Conservation (phyloP, 2,888 invertebrate genomes). For the Nysson spinosus region DNA sequence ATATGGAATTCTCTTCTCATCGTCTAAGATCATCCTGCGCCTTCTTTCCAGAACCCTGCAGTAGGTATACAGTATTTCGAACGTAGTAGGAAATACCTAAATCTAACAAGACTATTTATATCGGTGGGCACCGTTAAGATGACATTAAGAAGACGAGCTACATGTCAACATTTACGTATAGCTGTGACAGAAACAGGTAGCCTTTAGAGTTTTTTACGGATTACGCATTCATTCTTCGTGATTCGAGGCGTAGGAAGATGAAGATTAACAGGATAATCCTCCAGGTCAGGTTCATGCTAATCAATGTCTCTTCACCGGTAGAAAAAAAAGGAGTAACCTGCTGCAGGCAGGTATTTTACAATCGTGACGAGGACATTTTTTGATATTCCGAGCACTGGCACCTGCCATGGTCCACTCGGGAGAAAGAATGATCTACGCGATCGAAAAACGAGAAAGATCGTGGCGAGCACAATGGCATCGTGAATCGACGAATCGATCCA, state of each 20-base stretch:
- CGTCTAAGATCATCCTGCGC: too few species aligned
- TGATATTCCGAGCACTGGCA: constrained; percentile 36
- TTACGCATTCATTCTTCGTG: constrained; percentile 15
- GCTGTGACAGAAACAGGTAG: constrained; percentile 31
- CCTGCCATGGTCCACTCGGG: constrained; percentile 36
- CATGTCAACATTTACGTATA: constrained; percentile 47
- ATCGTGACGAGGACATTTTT: constrained; percentile 45
- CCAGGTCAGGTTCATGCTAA: constrained; percentile 33
- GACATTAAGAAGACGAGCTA: constrained; percentile 31
- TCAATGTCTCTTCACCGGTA: constrained; percentile 36
- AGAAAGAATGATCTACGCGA: constrained; percentile 27
- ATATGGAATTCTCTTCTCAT: too few species aligned
- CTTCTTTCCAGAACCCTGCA: too few species aligned
- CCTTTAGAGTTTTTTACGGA: constrained; percentile 8
- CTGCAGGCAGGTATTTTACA: constrained; percentile 20
- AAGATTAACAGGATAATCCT: constrained; percentile 29
- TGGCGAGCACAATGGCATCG: constrained; percentile 42
- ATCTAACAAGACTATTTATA: too few species aligned
- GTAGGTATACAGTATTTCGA: too few species aligned
- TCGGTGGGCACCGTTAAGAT: constrained; percentile 22
- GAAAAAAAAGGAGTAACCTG: constrained; percentile 11
- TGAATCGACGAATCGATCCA: constrained; percentile 60
- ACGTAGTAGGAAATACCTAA: too few species aligned
- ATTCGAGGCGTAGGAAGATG: constrained; percentile 9
- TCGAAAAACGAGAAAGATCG: constrained; percentile 14